Conservation (phyloP, 2,113 vertebrate species). For the Anoplopoma fimbria region DNA sequence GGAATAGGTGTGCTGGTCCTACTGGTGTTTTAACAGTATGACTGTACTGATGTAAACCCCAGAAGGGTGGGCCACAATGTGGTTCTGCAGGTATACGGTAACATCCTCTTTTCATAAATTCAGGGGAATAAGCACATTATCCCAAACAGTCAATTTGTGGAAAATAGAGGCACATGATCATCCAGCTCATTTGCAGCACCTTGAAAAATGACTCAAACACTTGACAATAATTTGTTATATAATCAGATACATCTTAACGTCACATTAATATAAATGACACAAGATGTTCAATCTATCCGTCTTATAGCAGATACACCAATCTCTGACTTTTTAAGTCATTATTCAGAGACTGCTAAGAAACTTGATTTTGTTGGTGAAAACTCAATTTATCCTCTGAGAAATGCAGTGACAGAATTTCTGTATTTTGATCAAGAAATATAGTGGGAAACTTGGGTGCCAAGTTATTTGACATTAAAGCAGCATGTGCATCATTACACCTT, state of each 20-base stretch:
- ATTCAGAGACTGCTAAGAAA: neutral
- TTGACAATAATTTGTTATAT: slow-evolving; percentile 8
- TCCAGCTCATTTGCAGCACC: neutral
- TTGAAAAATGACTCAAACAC: neutral
- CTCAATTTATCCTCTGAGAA: neutral
- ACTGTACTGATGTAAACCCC: neutral
- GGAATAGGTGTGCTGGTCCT: slow-evolving; percentile 3
- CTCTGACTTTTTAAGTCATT: neutral
- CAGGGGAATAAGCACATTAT: neutral
- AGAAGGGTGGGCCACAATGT: neutral
- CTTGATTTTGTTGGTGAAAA: too few species aligned
- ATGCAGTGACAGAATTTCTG: neutral
- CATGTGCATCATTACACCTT: neutral
- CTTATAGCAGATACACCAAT: neutral
- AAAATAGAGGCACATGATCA: slow-evolving; percentile 6
- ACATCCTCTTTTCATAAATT: neutral
- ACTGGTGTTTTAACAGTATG: neutral
- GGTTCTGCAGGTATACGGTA: neutral
- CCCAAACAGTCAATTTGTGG: neutral
- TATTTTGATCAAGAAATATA: neutral
- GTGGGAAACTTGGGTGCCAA: neutral
- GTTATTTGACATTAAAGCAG: neutral
- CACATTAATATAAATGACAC: neutral
- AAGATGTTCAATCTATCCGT: slow-evolving; percentile 1
- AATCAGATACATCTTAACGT: neutral